Percentiles rank a stretch among this genome's conserved stretches.
Evolutionary conservation across 2,888 invertebrate species (phyloP).

Genomic region (Galerucella calmariensis): DNA sequence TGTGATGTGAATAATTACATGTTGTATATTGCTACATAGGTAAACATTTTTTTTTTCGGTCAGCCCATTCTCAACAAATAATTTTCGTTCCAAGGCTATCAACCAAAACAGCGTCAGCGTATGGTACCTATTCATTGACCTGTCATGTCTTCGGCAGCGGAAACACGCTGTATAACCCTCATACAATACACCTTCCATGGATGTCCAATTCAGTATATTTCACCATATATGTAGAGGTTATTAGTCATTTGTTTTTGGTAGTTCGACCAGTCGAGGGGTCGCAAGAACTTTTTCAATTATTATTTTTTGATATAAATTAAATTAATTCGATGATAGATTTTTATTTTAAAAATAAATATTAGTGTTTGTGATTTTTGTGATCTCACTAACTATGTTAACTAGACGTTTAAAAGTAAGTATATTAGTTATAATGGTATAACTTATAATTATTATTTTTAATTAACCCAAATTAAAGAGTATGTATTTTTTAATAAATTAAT

Average conservation of each 20-base stretch:
- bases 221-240: constrained; percentile 33
- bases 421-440: neutral
- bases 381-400: neutral
- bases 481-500: no score
- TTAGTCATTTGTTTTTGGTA: constrained; percentile 38
- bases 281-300: neutral
- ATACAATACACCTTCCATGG: constrained; percentile 49
- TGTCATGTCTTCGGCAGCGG: constrained; percentile 49
- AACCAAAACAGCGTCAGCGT: constrained; percentile 20
- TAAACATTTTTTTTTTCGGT: constrained; percentile 18
- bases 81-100: constrained; percentile 49
- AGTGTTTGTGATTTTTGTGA: constrained; percentile 10
- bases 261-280: constrained; percentile 20
- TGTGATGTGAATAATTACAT: neutral
- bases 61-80: constrained; percentile 22
- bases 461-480: neutral
- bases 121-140: constrained; percentile 50
- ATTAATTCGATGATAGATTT: neutral
- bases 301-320: constrained; percentile 5
- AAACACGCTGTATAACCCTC: constrained; percentile 56
- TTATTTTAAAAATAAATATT: neutral
- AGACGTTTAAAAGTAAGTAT: constrained; percentile 5
- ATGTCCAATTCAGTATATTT: constrained; percentile 48
- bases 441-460: neutral
- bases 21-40: neutral